Base-by-base conservation (phyloP, 2,113 vertebrate genomes). In the Conger conger region DNA sequence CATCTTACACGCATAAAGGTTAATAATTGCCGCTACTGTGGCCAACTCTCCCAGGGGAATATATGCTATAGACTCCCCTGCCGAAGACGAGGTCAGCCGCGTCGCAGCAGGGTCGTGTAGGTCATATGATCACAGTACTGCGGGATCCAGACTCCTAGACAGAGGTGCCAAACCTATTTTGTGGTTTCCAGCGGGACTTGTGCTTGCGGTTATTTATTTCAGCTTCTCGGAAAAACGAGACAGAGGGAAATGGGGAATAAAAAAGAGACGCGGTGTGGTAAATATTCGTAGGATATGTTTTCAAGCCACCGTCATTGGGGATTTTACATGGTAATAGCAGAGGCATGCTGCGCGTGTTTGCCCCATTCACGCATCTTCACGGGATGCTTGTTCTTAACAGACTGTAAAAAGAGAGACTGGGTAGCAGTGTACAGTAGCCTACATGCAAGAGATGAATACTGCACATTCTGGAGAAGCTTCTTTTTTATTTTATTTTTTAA, bases 301-400 rank as follows among this genome's bases (percentile, higher is more conserved):
- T 83, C 1, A 85, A 91, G 89, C 88, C 84, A 33, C 86, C 88
- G 68, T 85, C 90, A 87, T 76, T 0, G 23, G 36, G 85, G 86
- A 88, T 89, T 89, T 80, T 82, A 86, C 87, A 33, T 63, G 81
- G 89, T 88, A 89, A 87, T 90, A 88, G 88, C 84, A 81, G 82
- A 83, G 86, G 89, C 79, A 84, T 81, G 88, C 87, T 84, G 88
- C 87, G 86, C 36, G 86, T 83, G 86, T 88, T 89, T 87, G 79
- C 86, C 87, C 80, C 89, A 90, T 90, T 87, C 85, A 85, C 85
- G 63, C 84, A 81, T 90, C 92, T 94, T 93, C 93, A 95, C 77
- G 85, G 93, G 94, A 94, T 91, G 92, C 91, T 94, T 93, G 88
- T 57, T 92, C 92, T 93, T 93, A 93, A 93, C 87, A 92, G 94